Conservation (phyloP, 2,888 invertebrate genomes). For the Apoda limacodes region DNA sequence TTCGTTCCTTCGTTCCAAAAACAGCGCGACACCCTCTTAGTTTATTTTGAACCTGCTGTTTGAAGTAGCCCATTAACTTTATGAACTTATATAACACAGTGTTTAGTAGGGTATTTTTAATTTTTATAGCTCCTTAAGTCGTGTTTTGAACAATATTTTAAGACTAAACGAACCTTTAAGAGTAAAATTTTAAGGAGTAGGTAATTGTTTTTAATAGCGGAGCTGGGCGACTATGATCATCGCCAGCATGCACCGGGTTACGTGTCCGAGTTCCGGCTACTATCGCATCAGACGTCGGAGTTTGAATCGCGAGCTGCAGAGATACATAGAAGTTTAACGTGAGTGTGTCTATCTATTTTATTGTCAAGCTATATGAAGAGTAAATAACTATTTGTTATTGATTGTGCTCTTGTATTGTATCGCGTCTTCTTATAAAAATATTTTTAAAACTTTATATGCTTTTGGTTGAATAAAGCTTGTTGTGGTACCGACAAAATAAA, state of each 20-base stretch:
- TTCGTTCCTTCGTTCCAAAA: constrained; percentile 35
- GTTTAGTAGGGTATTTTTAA: too few species aligned
- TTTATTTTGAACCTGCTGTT: constrained; percentile 42
- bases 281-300: constrained; percentile 92
- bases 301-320: constrained; percentile 89
- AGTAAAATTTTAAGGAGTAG: too few species aligned
- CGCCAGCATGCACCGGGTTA: constrained; percentile 90
- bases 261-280: constrained; percentile 93
- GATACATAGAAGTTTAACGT: constrained; percentile 90
- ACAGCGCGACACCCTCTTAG: constrained; percentile 23
- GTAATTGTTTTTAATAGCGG: constrained; percentile 72
- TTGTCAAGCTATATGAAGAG: too few species aligned
- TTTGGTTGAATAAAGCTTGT: too few species aligned
- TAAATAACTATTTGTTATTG: too few species aligned
- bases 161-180: too few species aligned
- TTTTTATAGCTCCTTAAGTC: too few species aligned
- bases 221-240: constrained; percentile 94
- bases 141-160: too few species aligned
- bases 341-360: constrained; percentile 56
- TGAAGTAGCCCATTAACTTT: constrained; percentile 37
- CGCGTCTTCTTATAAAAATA: too few species aligned
- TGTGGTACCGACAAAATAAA: too few species aligned
- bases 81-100: constrained; percentile 34
- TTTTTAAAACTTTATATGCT: too few species aligned
- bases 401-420: too few species aligned